Percentiles rank a stretch among this genome's conserved stretches.
Conservation (phyloP, 2,888 invertebrate genomes). For the Sphaerophoria rueppellii region DNA sequence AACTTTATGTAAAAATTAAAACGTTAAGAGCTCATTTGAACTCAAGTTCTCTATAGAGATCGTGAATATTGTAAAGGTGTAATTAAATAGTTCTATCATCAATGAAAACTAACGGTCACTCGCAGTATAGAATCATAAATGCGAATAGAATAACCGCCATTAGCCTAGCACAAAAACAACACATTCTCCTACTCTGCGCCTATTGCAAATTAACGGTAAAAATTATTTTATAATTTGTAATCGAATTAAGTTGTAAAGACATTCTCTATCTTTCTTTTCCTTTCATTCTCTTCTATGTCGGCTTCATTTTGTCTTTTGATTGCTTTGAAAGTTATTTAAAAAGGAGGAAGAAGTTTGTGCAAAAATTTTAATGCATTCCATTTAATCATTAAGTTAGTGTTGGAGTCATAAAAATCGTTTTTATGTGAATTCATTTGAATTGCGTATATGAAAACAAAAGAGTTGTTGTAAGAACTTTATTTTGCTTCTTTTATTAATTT, state of each 20-base stretch:
- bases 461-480: no score
- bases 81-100: no score
- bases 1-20: no score
- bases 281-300: background rate
- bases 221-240: slow-evolving; percentile 24
- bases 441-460: no score
- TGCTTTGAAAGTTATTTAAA: slow-evolving; percentile 47
- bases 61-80: no score
- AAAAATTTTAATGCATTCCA: slow-evolving; percentile 36
- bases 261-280: slow-evolving; percentile 11
- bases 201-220: slow-evolving; percentile 48
- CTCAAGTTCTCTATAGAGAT: no score
- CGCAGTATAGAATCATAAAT: no score
- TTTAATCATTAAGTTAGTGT: background rate
- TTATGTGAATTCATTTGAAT: no score
- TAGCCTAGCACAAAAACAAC: background rate
- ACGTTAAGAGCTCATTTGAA: no score
- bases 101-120: no score
- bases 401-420: no score
- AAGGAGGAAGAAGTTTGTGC: slow-evolving; percentile 37
- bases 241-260: slow-evolving; percentile 47
- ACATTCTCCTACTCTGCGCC: background rate
- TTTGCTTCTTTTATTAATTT: no score
- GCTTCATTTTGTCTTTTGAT: slow-evolving; percentile 38
- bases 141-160: slow-evolving; percentile 4